phyloP scores from a whole-genome alignment of 2,113 vertebrate species.

The Macheiramphus alcinus region DNA sequence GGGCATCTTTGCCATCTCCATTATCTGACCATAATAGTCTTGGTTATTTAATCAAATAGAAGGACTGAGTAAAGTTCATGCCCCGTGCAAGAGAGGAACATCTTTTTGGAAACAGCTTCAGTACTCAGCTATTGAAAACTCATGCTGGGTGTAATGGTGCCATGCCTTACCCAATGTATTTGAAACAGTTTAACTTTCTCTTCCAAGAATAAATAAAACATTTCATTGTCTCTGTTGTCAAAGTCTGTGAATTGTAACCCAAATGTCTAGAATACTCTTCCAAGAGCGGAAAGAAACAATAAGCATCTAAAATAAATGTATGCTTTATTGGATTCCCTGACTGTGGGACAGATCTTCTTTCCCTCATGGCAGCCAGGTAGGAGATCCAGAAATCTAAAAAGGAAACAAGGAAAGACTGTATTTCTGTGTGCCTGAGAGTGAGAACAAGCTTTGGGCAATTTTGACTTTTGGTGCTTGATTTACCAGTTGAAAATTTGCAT shows the following conservation, averaged over 20 bases:
- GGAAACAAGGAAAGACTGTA: background rate
- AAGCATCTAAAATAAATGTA: background rate
- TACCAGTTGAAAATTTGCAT: background rate
- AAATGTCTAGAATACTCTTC: background rate
- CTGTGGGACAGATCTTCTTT: background rate
- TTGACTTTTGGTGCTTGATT: background rate
- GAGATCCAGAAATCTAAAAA: background rate
- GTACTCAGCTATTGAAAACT: background rate
- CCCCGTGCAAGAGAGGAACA: background rate
- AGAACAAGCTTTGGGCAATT: background rate
- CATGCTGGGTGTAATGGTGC: background rate
- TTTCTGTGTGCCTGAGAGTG: background rate
- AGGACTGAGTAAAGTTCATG: background rate
- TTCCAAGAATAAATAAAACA: conserved; percentile 16
- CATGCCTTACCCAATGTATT: background rate
- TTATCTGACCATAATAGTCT: conserved; percentile 1
- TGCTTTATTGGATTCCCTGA: background rate
- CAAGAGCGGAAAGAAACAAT: background rate
- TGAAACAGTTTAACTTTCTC: background rate
- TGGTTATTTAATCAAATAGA: background rate
- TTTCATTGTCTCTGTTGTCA: background rate
- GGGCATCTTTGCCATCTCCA: conserved; percentile 22
- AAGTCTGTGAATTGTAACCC: background rate
- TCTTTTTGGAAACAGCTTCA: background rate
- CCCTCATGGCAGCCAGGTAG: background rate